A percentile compares a stretch with the other conserved stretches of the same genome.
Evolutionary conservation across 2,888 invertebrate genomes (phyloP).

Genomic region (Metacarcinus magister): DNA sequence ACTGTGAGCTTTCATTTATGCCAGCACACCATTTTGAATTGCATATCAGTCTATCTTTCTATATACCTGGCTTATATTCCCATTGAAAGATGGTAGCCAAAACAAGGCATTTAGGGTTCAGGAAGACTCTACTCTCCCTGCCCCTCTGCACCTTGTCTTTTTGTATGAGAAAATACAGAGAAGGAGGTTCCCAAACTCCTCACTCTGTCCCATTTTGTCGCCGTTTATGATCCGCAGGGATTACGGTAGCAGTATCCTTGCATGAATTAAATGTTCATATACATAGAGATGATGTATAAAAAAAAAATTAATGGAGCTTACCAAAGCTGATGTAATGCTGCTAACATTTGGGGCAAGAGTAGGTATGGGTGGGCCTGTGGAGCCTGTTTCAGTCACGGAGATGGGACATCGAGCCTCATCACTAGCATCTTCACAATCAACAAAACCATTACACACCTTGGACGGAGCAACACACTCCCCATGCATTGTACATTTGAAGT

Average conservation of each 20-base stretch:
- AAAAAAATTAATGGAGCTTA: neutral
- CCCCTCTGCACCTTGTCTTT: too few relatives aligned
- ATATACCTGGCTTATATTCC: too few relatives aligned
- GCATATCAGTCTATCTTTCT: neutral
- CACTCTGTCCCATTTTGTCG: too few relatives aligned
- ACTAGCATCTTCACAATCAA: neutral
- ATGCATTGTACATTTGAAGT: constrained; percentile 16
- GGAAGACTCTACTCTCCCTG: too few relatives aligned
- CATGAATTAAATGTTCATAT: neutral
- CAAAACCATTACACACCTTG: constrained; percentile 1
- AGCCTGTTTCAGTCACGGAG: neutral
- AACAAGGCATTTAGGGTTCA: too few relatives aligned
- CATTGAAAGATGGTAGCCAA: too few relatives aligned
- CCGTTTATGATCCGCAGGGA: too few relatives aligned
- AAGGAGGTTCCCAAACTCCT: too few relatives aligned
- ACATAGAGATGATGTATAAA: neutral
- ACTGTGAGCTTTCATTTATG: too few relatives aligned
- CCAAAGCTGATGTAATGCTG: neutral
- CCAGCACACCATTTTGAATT: neutral
- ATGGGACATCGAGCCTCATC: constrained; percentile 27
- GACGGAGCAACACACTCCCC: constrained; percentile 1
- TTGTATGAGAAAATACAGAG: too few relatives aligned
- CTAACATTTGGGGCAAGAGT: neutral
- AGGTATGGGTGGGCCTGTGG: neutral
- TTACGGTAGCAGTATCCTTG: too few relatives aligned